Percentiles rank a stretch among this genome's conserved stretches.
These are phyloP conservation scores for Acipenser transmontanus DNA, from an alignment of 2,797 vertebrate species.

Conservation along the genomic window DNA sequence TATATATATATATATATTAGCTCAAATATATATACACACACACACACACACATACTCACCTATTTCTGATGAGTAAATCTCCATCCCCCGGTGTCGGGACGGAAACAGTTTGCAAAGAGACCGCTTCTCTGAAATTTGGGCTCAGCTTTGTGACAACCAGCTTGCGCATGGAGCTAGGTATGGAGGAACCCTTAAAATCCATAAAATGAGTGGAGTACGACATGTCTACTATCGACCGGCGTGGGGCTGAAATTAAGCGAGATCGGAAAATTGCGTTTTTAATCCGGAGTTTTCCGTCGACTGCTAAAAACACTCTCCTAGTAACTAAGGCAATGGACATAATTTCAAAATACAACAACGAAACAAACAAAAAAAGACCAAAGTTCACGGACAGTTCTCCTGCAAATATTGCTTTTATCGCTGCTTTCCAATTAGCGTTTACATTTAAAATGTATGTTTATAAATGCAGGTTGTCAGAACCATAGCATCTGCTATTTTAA, in stretches of 20 bases:
- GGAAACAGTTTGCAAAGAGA: conserved; percentile 56
- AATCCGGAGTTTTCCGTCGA: conserved; percentile 31
- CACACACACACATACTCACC: conserved; percentile 60
- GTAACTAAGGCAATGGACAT: conserved; percentile 37
- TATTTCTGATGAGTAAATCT: conserved; percentile 85
- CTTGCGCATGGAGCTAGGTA: conserved; percentile 80
- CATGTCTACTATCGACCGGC: conserved; percentile 75
- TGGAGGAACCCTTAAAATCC: conserved; percentile 83
- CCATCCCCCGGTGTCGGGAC: conserved; percentile 80
- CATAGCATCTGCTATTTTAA: neutral
- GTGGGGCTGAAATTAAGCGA: conserved; percentile 27
- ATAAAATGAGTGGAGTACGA: conserved; percentile 88
- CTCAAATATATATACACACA: no score
- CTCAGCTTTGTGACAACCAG: conserved; percentile 79
- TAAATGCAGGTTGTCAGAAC: neutral
- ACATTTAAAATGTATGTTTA: conserved; percentile 19
- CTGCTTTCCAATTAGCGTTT: conserved; percentile 8
- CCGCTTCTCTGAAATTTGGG: conserved; percentile 76
- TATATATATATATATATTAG: neutral
- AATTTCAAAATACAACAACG: conserved; percentile 18
- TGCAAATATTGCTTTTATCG: conserved; percentile 9
- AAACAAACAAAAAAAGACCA: conserved; percentile 22
- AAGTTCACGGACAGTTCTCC: conserved; percentile 52
- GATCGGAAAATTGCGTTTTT: conserved; percentile 41
- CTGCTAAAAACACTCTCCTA: conserved; percentile 23